Conservation (phyloP, 2,113 vertebrate species). For the Centropristis striata region DNA sequence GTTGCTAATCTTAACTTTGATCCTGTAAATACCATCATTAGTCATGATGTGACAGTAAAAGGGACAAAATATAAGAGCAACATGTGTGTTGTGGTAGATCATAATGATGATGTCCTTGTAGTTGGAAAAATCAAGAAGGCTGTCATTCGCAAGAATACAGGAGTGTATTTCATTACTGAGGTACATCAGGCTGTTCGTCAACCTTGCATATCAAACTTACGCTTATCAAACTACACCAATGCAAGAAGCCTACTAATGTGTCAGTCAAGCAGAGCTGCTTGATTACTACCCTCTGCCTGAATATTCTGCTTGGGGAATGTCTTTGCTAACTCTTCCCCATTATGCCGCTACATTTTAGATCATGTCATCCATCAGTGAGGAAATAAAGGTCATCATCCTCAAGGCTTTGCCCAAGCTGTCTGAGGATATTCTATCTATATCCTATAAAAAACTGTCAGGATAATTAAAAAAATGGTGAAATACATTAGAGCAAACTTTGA, state of each 20-base stretch:
- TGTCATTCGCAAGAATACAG: conserved; percentile 22
- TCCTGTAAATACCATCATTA: too few species aligned
- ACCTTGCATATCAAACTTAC: not conserved
- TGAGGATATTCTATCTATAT: not conserved
- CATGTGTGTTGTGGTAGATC: too few species aligned
- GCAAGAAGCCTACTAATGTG: not conserved
- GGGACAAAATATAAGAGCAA: too few species aligned
- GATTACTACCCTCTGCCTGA: conserved; percentile 12
- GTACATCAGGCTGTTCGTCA: not conserved
- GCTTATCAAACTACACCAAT: not conserved
- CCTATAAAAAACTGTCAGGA: not conserved
- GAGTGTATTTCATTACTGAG: conserved; percentile 14
- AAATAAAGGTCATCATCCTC: not conserved
- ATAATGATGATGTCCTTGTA: too few species aligned
- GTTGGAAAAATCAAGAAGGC: not conserved
- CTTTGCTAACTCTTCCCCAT: conserved; percentile 13
- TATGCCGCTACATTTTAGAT: conserved; percentile 2
- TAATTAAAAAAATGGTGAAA: not conserved
- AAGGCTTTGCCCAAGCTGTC: not conserved
- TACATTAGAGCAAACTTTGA: not conserved
- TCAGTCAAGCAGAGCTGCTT: not conserved
- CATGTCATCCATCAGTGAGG: not conserved
- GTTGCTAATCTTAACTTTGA: too few species aligned
- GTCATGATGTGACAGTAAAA: too few species aligned
- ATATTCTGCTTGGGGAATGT: conserved; percentile 3